A percentile compares a stretch with the other conserved stretches of the same genome.
phyloP scores from a whole-genome alignment of 1,140 invertebrate genomes.

The Parapsyche elsis region DNA sequence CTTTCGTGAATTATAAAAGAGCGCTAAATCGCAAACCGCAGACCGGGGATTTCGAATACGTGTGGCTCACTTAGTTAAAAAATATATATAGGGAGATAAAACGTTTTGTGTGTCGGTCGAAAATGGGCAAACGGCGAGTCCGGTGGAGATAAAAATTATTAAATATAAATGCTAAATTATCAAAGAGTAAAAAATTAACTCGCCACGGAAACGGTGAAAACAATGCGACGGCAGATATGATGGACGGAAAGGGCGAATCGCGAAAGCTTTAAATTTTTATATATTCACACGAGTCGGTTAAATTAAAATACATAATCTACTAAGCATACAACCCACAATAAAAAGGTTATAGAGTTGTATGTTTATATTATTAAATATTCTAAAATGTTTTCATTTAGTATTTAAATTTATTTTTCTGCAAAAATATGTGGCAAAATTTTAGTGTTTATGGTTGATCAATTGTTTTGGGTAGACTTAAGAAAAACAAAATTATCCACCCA shows the following conservation, averaged over 20 bases:
- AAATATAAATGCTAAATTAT: background rate
- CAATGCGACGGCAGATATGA: background rate
- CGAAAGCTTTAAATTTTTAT: background rate
- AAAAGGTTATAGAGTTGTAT: background rate
- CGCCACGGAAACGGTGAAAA: background rate
- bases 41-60: no score
- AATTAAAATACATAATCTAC: no score
- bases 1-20: slow-evolving; percentile 1
- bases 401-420: background rate
- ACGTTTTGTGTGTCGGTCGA: background rate
- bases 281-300: background rate
- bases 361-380: background rate
- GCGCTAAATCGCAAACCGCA: background rate
- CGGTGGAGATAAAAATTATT: background rate
- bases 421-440: no score
- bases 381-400: background rate
- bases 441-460: no score
- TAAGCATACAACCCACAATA: background rate
- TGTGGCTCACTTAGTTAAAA: background rate
- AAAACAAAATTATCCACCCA: no score
- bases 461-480: no score
- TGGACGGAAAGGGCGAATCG: background rate
- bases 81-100: background rate
- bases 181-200: background rate
- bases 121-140: background rate